These are phyloP conservation scores for Sebastes iracundus DNA, from an alignment of 2,797 vertebrate genomes.

Conservation along the genomic window DNA sequence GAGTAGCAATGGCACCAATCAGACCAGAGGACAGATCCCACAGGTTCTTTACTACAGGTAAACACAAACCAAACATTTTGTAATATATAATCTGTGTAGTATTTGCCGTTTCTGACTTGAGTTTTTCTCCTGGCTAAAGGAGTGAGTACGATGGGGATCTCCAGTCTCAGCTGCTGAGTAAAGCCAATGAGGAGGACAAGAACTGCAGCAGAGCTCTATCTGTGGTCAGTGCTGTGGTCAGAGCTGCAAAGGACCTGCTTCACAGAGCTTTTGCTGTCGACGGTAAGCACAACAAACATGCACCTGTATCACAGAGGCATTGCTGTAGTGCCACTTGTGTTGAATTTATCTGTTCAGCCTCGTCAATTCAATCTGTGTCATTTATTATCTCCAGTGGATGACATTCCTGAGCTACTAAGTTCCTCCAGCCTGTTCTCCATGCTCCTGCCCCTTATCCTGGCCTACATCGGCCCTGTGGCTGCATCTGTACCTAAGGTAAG, in stretches of 20 bases:
- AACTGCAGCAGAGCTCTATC: conserved; percentile 97
- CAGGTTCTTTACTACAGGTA: conserved; percentile 99
- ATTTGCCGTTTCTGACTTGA: neutral
- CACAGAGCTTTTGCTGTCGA: conserved; percentile 98
- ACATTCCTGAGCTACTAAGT: conserved; percentile 98
- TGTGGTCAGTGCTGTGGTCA: conserved; percentile 95
- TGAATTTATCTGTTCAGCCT: neutral
- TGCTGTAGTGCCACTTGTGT: neutral
- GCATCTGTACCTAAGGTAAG: conserved; percentile 96
- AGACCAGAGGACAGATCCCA: conserved; percentile 96
- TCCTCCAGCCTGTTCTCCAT: conserved; percentile 98
- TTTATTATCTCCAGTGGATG: conserved; percentile 86
- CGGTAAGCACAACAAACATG: conserved; percentile 80
- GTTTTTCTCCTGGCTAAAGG: conserved; percentile 73
- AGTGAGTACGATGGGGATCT: conserved; percentile 98
- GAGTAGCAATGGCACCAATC: conserved; percentile 99
- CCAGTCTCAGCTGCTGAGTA: conserved; percentile 95
- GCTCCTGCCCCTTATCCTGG: conserved; percentile 98
- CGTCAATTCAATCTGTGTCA: neutral
- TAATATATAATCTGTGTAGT: neutral
- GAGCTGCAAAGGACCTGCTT: conserved; percentile 96
- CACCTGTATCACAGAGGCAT: neutral
- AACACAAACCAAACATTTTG: neutral
- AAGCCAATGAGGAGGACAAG: conserved; percentile 99
- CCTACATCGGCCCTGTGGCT: conserved; percentile 97